Evolutionary conservation across 2,113 vertebrate species (phyloP).

Genomic region (Tragelaphus buxtoni): DNA sequence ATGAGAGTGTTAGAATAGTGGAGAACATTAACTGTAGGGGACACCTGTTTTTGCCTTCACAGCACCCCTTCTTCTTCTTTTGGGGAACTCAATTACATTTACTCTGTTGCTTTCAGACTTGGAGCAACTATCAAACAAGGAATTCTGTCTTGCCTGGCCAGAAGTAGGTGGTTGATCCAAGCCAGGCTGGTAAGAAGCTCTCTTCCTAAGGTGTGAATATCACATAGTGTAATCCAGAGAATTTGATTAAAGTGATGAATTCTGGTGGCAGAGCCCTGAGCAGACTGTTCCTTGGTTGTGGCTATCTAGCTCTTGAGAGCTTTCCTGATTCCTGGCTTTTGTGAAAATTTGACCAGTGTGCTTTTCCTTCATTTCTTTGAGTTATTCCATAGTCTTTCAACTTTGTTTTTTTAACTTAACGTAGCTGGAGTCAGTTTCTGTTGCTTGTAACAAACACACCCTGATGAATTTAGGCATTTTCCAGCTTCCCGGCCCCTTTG

Average conservation of each 20-base stretch:
- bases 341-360: background rate
- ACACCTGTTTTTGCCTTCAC: background rate
- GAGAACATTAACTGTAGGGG: too few relatives aligned
- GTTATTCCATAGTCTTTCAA: background rate
- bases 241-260: background rate
- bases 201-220: background rate
- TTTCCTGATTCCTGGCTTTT: background rate
- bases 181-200: background rate
- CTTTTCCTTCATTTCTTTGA: background rate
- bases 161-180: background rate
- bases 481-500: background rate
- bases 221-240: background rate
- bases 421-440: background rate
- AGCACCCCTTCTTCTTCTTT: background rate
- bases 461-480: background rate
- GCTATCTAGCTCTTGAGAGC: background rate
- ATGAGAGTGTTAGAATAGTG: background rate
- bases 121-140: background rate
- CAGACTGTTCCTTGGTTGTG: background rate
- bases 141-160: background rate
- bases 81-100: background rate
- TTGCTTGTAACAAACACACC: background rate
- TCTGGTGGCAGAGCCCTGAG: background rate
- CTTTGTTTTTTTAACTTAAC: background rate
- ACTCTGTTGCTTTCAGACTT: background rate